These are phyloP conservation scores for Agriopis leucophaearia DNA, from an alignment of 2,888 invertebrate species.

Conservation along the genomic window DNA sequence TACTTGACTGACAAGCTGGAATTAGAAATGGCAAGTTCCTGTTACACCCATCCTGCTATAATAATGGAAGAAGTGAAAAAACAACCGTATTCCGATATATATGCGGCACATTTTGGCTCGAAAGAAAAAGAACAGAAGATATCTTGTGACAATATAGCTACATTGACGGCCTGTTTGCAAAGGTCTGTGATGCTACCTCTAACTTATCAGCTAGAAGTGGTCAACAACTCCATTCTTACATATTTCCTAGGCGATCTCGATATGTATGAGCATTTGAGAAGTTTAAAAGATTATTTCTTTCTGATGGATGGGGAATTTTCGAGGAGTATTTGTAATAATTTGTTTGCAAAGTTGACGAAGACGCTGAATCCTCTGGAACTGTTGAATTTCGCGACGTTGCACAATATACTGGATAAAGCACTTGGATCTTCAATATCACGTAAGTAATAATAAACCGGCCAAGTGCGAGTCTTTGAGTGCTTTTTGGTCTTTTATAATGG, in stretches of 20 bases:
- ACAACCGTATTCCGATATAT: constrained; percentile 76
- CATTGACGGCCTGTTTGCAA: constrained; percentile 87
- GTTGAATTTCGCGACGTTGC: constrained; percentile 89
- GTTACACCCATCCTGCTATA: constrained; percentile 73
- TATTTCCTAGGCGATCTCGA: constrained; percentile 89
- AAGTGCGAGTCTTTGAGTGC: background rate
- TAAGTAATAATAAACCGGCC: constrained; percentile 57
- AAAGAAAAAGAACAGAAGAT: constrained; percentile 64
- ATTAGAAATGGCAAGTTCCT: constrained; percentile 59
- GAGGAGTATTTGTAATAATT: constrained; percentile 89
- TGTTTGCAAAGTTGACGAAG: constrained; percentile 89
- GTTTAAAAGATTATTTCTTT: constrained; percentile 92
- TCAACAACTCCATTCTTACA: constrained; percentile 90
- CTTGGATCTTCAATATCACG: constrained; percentile 89
- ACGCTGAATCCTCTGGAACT: constrained; percentile 89
- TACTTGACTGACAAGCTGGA: constrained; percentile 68
- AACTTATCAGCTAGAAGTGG: constrained; percentile 89
- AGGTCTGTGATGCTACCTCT: constrained; percentile 90
- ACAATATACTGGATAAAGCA: constrained; percentile 89
- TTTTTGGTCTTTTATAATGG: too few relatives aligned
- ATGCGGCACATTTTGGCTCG: constrained; percentile 60
- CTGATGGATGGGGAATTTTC: constrained; percentile 93
- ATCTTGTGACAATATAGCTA: constrained; percentile 76
- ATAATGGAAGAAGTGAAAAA: constrained; percentile 79
- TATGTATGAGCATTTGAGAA: constrained; percentile 90